These are phyloP conservation scores for Dryocosmus kuriphilus DNA, from an alignment of 2,888 invertebrate genomes.

Conservation along the genomic window DNA sequence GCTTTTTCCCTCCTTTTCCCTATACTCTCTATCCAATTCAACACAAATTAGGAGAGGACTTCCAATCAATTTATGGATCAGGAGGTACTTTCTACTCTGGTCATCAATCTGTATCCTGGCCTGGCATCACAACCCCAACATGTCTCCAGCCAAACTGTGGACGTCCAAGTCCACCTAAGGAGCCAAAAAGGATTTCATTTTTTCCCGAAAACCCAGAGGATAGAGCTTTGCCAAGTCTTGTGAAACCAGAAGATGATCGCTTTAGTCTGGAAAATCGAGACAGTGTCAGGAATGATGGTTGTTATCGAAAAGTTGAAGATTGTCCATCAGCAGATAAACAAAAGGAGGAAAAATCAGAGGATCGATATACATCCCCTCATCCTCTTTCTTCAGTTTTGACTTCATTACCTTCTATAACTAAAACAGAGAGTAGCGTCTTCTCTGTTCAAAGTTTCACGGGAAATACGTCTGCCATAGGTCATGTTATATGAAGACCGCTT, in stretches of 20 bases:
- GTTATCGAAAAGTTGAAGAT: constrained; percentile 61
- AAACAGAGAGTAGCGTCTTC: constrained; percentile 67
- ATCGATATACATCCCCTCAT: constrained; percentile 67
- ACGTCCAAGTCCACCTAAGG: constrained; percentile 72
- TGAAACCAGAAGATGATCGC: constrained; percentile 69
- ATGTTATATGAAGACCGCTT: constrained; percentile 92
- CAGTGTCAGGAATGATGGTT: constrained; percentile 55
- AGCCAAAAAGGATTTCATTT: constrained; percentile 64
- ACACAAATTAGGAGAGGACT: constrained; percentile 79
- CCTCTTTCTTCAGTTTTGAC: constrained; percentile 47
- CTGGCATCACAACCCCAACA: constrained; percentile 66
- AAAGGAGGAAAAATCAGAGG: constrained; percentile 67
- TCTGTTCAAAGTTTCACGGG: constrained; percentile 75
- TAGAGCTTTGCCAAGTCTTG: constrained; percentile 65
- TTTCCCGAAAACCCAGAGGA: constrained; percentile 58
- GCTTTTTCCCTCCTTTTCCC: constrained; percentile 86
- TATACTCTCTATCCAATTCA: constrained; percentile 85
- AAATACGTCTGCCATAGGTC: constrained; percentile 77
- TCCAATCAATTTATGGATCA: constrained; percentile 81
- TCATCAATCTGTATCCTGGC: constrained; percentile 75
- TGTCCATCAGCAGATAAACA: constrained; percentile 55
- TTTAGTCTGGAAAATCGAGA: constrained; percentile 64
- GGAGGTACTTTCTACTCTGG: constrained; percentile 79
- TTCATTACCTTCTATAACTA: constrained; percentile 52
- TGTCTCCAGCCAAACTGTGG: constrained; percentile 73